These are phyloP conservation scores for Terrapene triunguis DNA, from an alignment of 2,113 vertebrate genomes.

Conservation along the genomic window DNA sequence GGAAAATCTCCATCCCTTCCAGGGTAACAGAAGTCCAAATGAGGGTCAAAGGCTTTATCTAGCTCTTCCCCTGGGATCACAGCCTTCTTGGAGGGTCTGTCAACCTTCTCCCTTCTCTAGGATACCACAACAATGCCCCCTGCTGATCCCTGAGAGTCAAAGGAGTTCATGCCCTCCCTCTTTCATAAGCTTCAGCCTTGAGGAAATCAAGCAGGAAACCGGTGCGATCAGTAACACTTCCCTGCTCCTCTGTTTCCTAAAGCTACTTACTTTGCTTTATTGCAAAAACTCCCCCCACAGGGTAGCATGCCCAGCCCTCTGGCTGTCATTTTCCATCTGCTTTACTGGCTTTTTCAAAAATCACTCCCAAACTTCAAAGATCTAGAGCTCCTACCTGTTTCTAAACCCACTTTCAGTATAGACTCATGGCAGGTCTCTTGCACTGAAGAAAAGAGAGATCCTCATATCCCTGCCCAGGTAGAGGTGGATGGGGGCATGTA, in stretches of 20 bases:
- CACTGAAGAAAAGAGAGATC: background rate
- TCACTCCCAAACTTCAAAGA: background rate
- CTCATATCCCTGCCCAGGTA: background rate
- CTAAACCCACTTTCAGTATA: background rate
- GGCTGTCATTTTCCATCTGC: background rate
- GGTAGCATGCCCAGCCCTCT: background rate
- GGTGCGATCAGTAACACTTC: background rate
- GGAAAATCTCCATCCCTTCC: background rate
- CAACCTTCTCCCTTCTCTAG: background rate
- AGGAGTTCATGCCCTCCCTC: background rate
- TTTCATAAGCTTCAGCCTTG: background rate
- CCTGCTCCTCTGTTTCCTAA: background rate
- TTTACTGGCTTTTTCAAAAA: background rate
- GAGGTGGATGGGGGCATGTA: background rate
- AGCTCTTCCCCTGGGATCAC: background rate
- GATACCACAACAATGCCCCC: background rate
- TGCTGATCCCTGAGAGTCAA: background rate
- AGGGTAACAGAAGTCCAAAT: background rate
- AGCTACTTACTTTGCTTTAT: rapidly evolving
- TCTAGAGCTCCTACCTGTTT: background rate
- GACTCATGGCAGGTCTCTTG: background rate
- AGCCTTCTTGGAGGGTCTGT: background rate
- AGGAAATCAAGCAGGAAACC: background rate
- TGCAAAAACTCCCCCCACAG: background rate
- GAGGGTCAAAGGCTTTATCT: background rate